Conservation (phyloP, 2,113 vertebrate species). For the Callocephalon fimbriatum region DNA sequence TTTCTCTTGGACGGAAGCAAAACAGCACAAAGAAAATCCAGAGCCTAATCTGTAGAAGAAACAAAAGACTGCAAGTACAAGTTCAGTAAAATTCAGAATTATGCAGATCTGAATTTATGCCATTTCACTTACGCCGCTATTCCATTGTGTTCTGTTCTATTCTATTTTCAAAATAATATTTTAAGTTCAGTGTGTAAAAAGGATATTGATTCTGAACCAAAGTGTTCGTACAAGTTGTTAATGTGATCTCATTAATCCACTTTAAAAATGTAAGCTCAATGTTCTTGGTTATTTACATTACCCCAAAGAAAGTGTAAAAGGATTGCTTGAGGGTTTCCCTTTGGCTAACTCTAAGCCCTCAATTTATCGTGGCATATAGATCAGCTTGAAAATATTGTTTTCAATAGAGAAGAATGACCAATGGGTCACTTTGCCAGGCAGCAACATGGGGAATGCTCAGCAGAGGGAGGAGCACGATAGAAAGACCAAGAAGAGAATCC, state of each 20-base stretch:
- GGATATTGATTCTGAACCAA: background rate
- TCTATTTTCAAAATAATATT: background rate
- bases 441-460: background rate
- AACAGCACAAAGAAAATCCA: background rate
- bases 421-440: background rate
- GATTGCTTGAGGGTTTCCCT: background rate
- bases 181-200: background rate
- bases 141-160: background rate
- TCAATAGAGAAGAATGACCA: background rate
- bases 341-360: background rate
- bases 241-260: background rate
- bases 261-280: background rate
- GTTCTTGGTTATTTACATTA: background rate
- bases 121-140: background rate
- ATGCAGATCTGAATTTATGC: background rate
- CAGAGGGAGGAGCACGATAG: background rate
- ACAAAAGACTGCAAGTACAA: background rate
- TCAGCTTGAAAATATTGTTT: background rate
- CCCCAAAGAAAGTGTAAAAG: background rate
- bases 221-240: background rate
- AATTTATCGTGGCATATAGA: background rate
- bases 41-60: background rate
- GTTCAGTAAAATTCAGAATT: background rate
- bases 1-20: background rate
- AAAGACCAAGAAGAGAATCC: background rate